Base-by-base conservation (phyloP, 2,888 invertebrate genomes). In the Ptychoptera albimana region DNA sequence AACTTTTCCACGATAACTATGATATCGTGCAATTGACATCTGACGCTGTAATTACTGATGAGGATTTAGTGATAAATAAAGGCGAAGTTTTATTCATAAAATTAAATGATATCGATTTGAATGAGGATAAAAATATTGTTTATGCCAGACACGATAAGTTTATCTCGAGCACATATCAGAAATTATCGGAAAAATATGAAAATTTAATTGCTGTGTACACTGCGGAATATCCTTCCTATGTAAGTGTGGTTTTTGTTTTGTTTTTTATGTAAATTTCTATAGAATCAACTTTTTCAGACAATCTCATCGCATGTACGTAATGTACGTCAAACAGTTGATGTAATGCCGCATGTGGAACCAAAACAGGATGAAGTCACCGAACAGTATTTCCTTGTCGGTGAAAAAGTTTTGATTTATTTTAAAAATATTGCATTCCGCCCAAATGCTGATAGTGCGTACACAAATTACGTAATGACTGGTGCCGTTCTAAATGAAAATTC, bases 71-170 rank as follows among this genome's bases (percentile, higher is more conserved):
- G 46, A 66, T 42, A 61, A 69, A 14, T 64, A 66, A 43, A 50
- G 68, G 69, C 2, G 70, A 68, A 40, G 66, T 72, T 40, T 53
- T 75, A 14, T 69, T 77, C 48, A 66, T 79, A 30, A 66, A 64
- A 44, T 63, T 80, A 16, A 69, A 74, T 49, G 76, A 76, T 56
- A 73, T 74, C 5, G 60, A 57, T 39, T 73, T 73, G 15, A 69
- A 67, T 16, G 75, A 75, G 50, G 66, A 71, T 11, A 59, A 76
- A 35, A 54, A 60, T 10, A 69, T 71, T 1, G 64, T 79, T 57
- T 66, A 76, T 10, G 66, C 67, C 40, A 67, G 74, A 30, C 80
- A 81, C 56, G 74, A 78, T 64, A 66, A 63, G 50, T 48, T 13
- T 15, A 34, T 31, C 42, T 14, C 9, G 3, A 11, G 32, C 8